phyloP scores from a whole-genome alignment of 2,888 invertebrate species.

The Steromphala cineraria region DNA sequence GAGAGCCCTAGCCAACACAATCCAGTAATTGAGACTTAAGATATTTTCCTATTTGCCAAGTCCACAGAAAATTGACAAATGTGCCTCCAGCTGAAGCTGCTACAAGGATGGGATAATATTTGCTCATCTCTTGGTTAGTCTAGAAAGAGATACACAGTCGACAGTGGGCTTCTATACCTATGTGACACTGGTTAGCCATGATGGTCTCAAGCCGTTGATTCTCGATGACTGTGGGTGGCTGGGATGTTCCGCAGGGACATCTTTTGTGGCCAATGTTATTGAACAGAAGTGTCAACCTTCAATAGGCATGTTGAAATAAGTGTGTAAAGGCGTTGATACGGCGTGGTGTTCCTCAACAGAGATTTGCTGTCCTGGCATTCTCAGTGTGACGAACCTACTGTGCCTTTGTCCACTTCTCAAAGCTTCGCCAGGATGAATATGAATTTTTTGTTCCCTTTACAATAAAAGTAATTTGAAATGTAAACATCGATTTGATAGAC shows the following conservation, averaged over 20 bases:
- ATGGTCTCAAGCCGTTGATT: not conserved
- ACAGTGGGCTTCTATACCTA: not conserved
- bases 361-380: not conserved
- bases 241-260: not conserved
- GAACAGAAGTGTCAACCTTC: conserved; percentile 12
- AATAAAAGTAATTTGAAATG: conserved; percentile 20
- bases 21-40: conserved; percentile 19
- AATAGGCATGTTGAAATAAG: conserved; percentile 13
- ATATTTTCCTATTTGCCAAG: conserved; percentile 11
- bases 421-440: conserved; percentile 1
- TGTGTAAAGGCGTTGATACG: conserved; percentile 9
- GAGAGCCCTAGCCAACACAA: conserved; percentile 6
- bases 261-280: conserved; percentile 13
- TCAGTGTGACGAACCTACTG: not conserved
- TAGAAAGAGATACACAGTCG: not conserved
- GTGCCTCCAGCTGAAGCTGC: not conserved
- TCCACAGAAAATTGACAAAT: conserved; percentile 15
- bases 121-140: conserved; percentile 1
- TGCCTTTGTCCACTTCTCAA: not conserved
- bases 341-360: not conserved
- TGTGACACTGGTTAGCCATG: not conserved
- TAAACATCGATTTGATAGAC: conserved; percentile 18
- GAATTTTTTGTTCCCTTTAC: not conserved
- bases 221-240: conserved; percentile 6
- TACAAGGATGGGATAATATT: conserved; percentile 11